Conservation (phyloP, 2,113 vertebrate genomes). For the Anolis carolinensis region DNA sequence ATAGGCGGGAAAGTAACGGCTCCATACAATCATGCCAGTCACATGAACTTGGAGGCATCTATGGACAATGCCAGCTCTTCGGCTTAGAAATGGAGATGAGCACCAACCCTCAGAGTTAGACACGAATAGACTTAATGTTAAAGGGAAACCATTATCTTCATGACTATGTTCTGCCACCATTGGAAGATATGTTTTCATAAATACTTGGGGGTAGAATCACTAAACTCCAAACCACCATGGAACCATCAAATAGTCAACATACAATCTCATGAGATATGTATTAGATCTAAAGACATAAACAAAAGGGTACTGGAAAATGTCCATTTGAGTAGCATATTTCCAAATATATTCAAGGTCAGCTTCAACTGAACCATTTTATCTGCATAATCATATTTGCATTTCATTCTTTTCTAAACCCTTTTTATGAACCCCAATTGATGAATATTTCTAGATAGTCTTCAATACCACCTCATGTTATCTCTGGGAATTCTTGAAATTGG, state of each 20-base stretch:
- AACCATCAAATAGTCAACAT: conserved; percentile 2
- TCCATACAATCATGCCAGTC: too few species aligned
- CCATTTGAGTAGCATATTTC: not conserved
- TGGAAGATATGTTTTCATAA: not conserved
- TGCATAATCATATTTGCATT: not conserved
- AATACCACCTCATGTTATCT: not conserved
- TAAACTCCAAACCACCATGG: conserved; percentile 7
- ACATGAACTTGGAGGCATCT: too few species aligned
- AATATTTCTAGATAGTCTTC: not conserved
- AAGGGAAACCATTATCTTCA: too few species aligned
- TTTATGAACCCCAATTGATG: not conserved
- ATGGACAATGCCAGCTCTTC: too few species aligned
- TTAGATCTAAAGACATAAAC: conserved; percentile 18
- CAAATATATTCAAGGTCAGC: not conserved
- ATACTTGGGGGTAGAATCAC: not conserved
- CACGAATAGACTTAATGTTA: too few species aligned
- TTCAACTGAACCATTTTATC: not conserved
- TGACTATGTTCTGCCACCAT: not conserved
- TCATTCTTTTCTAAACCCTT: not conserved
- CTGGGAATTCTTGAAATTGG: not conserved
- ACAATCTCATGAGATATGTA: not conserved
- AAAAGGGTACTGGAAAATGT: not conserved
- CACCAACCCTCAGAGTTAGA: too few species aligned
- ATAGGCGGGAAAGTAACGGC: too few species aligned
- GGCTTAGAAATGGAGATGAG: too few species aligned